Base-by-base conservation (phyloP, 2,888 invertebrate genomes). In the Tiliacea aurago region DNA sequence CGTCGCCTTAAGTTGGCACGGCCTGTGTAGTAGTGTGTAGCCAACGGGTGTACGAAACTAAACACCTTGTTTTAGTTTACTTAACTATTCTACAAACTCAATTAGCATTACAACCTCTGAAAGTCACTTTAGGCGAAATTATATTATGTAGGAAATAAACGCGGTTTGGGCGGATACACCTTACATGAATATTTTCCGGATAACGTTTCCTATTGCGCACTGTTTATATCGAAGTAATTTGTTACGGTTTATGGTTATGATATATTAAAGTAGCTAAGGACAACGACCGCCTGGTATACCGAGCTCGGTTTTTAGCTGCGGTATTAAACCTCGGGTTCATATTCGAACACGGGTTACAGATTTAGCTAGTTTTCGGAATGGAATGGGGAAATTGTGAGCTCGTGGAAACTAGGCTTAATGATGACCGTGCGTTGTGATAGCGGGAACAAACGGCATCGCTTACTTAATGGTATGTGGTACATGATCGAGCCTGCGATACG, bases 21-120 rank as follows among this genome's bases (percentile, higher is more conserved):
- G 81, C 86, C 83, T 84, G 88, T 85, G 89, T n/a, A n/a, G n/a
- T n/a, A n/a, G n/a, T n/a, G n/a, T n/a, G n/a, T 91, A 90, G 92
- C 93, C 91, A 87, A 87, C 86, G 91, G 93, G 90, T 85, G 84
- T 90, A 89, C 88, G 86, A 91, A 93, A 92, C 91, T 91, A 91
- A 92, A 91, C 91, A 92, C 91, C 91, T 91, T 91, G 91, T 90
- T 91, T 91, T 90, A 91, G 91, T 93, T 92, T 91, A 91, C 91
- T 89, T 90, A 90, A 91, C 92, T 91, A 92, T 91, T 94, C 87
- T 89, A 86, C 91, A 90, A 93, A 94, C 92, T 93, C 90, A 93
- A 94, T 94, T 94, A 92, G 90, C 90, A 92, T 91, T 92, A 92
- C 89, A 90, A 91, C 88, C 90, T 87, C 89, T 88, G 88, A 91